phyloP scores from a whole-genome alignment of 2,797 vertebrate species.

The Champsocephalus esox region DNA sequence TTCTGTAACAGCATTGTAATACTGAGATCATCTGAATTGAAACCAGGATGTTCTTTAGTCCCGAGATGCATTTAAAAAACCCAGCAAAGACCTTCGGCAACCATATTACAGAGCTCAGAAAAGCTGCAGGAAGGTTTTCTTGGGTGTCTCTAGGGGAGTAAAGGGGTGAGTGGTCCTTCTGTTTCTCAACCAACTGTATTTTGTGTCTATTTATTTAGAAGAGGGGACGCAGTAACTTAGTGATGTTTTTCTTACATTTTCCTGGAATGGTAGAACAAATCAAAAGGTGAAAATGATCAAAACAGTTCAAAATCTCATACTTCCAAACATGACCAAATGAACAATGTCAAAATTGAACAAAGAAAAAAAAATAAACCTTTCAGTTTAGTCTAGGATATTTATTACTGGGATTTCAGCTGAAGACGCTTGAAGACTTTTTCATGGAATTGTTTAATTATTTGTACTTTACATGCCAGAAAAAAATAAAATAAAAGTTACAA shows the following conservation, averaged over 20 bases:
- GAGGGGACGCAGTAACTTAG: conserved; percentile 89
- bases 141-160: conserved; percentile 72
- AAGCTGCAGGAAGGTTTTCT: conserved; percentile 78
- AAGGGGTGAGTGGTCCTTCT: conserved; percentile 86
- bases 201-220: conserved; percentile 91
- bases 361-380: conserved; percentile 88
- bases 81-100: conserved; percentile 38
- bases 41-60: conserved; percentile 38
- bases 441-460: conserved; percentile 99
- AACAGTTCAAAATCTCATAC: conserved; percentile 85
- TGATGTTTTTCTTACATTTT: conserved; percentile 89
- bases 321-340: conserved; percentile 89
- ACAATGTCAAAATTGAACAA: conserved; percentile 87
- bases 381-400: conserved; percentile 96
- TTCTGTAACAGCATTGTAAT: conserved; percentile 39
- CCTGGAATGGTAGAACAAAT: conserved; percentile 89
- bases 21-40: conserved; percentile 48
- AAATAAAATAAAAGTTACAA: conserved; percentile 94
- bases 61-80: conserved; percentile 44
- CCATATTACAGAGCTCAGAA: conserved; percentile 45
- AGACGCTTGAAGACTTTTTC: conserved; percentile 97
- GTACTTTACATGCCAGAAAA: conserved; percentile 99
- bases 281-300: conserved; percentile 84
- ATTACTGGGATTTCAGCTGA: conserved; percentile 96
- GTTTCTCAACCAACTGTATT: conserved; percentile 89